phyloP scores from a whole-genome alignment of 2,797 vertebrate genomes.

The Phataginus tricuspis region DNA sequence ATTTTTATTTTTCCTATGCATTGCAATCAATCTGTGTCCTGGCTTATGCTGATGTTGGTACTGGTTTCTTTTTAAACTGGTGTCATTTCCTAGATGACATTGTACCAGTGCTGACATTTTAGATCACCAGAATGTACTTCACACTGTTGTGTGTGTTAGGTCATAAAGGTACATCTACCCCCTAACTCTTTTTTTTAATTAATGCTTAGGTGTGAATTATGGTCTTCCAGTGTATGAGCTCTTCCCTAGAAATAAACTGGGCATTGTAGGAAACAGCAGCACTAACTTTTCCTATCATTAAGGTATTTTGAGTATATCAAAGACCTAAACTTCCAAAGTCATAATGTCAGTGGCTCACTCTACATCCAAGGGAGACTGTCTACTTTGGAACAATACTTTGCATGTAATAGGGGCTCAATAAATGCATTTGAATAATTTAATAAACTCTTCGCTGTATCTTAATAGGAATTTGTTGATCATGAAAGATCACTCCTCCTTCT shows the following conservation, averaged over 20 bases:
- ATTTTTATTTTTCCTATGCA: conserved; percentile 38
- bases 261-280: background rate
- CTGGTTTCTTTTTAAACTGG: background rate
- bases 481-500: background rate
- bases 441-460: background rate
- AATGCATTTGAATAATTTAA: conserved; percentile 30
- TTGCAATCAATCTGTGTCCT: background rate
- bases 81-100: background rate
- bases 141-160: background rate
- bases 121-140: background rate
- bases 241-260: background rate
- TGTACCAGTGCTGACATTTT: background rate
- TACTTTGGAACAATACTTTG: conserved; percentile 25
- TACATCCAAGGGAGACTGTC: background rate
- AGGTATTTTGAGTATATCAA: background rate
- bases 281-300: background rate
- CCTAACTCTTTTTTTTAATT: background rate
- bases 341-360: background rate
- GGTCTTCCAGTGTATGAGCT: background rate
- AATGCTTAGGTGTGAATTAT: background rate
- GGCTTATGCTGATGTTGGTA: conserved; percentile 19
- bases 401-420: background rate
- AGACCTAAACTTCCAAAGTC: conserved; percentile 6
- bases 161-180: background rate
- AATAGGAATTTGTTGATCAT: background rate